These are phyloP conservation scores for Papilio xuthus DNA, from an alignment of 1,140 invertebrate genomes.

Conservation along the genomic window DNA sequence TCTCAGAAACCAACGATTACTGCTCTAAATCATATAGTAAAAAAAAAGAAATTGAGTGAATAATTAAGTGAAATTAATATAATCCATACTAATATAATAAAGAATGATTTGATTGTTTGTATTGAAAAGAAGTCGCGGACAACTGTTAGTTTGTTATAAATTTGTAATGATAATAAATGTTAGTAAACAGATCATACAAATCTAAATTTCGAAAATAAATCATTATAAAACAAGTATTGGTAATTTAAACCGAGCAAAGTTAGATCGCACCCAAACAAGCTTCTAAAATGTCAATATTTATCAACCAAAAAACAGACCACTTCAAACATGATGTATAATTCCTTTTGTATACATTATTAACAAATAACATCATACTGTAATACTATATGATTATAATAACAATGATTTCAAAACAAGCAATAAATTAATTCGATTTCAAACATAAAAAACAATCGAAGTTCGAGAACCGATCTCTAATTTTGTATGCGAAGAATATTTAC, in stretches of 20 bases:
- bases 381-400: slow-evolving; percentile 23
- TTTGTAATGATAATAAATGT: no score
- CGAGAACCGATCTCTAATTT: slow-evolving; percentile 61
- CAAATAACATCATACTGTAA: slow-evolving; percentile 13
- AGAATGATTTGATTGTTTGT: neutral
- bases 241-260: no score
- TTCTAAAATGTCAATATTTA: neutral
- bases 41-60: no score
- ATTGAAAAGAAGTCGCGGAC: no score
- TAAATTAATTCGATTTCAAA: slow-evolving; percentile 57
- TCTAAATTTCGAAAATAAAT: neutral
- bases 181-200: no score
- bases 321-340: neutral
- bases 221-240: neutral
- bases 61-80: neutral
- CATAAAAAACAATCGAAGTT: slow-evolving; percentile 50
- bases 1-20: no score
- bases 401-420: slow-evolving; percentile 53
- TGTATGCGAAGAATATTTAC: slow-evolving; percentile 65
- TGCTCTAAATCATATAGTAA: no score
- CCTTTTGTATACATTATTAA: slow-evolving; percentile 6
- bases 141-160: no score
- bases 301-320: neutral
- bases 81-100: neutral
- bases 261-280: no score